These are phyloP conservation scores for Charanyca ferruginea DNA, from an alignment of 2,888 invertebrate species.

Conservation along the genomic window DNA sequence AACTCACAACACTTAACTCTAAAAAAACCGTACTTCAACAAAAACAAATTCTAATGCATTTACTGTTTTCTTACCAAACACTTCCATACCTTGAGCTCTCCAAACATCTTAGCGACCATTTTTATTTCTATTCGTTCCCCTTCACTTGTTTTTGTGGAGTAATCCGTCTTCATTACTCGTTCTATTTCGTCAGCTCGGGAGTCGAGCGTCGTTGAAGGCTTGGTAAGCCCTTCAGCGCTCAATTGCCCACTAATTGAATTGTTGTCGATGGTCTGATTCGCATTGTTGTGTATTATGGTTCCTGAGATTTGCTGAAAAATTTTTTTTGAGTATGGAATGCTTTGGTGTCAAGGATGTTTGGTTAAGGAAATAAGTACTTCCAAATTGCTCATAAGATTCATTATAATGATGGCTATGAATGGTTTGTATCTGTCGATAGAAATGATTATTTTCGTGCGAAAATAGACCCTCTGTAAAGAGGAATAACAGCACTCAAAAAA, in stretches of 20 bases:
- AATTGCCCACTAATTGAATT: conserved; percentile 76
- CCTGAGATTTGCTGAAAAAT: conserved; percentile 31
- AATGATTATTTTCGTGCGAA: too few species aligned
- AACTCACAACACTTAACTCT: not conserved
- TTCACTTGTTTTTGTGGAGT: conserved; percentile 70
- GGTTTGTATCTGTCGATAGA: too few species aligned
- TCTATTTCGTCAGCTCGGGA: conserved; percentile 71
- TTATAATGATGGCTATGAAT: conserved; percentile 13
- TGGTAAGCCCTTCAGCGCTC: conserved; percentile 58
- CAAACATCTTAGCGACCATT: conserved; percentile 53
- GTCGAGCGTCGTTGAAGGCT: conserved; percentile 64
- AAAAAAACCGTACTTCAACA: conserved; percentile 15
- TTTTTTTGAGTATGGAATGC: conserved; percentile 14
- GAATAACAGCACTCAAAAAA: too few species aligned
- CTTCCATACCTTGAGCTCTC: conserved; percentile 27
- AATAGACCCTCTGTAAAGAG: too few species aligned
- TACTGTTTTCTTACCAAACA: conserved; percentile 50
- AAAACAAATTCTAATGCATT: conserved; percentile 55
- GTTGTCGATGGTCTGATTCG: conserved; percentile 68
- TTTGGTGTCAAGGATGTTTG: conserved; percentile 11
- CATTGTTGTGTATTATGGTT: conserved; percentile 54
- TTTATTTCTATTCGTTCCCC: conserved; percentile 62
- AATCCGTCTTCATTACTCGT: conserved; percentile 78
- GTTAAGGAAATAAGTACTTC: conserved; percentile 13
- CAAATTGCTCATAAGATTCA: conserved; percentile 13